Evolutionary conservation across 2,113 vertebrate genomes (phyloP), one percentile per base, ranked within the genome.

Genomic region (Dermatemys mawii): DNA sequence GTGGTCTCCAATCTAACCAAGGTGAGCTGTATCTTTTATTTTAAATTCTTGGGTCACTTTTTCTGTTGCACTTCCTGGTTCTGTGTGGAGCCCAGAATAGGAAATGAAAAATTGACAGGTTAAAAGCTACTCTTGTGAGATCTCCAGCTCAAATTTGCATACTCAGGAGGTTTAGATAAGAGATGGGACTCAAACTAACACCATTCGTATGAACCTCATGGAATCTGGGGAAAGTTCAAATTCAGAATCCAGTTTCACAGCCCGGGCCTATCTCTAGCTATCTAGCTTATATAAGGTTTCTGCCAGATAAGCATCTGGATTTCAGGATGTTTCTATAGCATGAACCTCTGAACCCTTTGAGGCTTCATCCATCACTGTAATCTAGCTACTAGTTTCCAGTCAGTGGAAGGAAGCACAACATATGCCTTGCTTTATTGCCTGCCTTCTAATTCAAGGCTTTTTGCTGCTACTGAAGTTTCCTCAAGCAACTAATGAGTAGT

Each of bases 371-470:
- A 9, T 38, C 50, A 73, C 24, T 5, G 63, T 48, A 63, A 73
- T 49, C 16, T 38, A 57, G 7, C 54, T 76, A 4, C 11, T 35
- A 32, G 17, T 14, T 63, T 5, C 53, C 49, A 63, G 2, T 11
- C 32, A 19, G 21, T 3, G 16, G 63, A 76, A 90, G 10, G 8
- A 38, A 53, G 32, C 35, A 79, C 2, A 60, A 27, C 1, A 12
- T 54, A 78, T 60, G 29, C 51, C 0, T 0, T 55, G 0, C 2
- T 35, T 29, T 54, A 78, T 60, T 27, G 51, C 0, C 0, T 55
- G 0, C 2, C 38, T 29, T 80, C 70, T 90, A 49, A 73, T 73
- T 81, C 12, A 48, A 92, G 17, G 75, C 60, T 12, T 57, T 91
- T 60, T 86, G 53, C n/a, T 81, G 46, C 46, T 83, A 29, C 29